These are phyloP conservation scores for Leptopterna dolabrata DNA, from an alignment of 2,888 invertebrate genomes.

Conservation along the genomic window DNA sequence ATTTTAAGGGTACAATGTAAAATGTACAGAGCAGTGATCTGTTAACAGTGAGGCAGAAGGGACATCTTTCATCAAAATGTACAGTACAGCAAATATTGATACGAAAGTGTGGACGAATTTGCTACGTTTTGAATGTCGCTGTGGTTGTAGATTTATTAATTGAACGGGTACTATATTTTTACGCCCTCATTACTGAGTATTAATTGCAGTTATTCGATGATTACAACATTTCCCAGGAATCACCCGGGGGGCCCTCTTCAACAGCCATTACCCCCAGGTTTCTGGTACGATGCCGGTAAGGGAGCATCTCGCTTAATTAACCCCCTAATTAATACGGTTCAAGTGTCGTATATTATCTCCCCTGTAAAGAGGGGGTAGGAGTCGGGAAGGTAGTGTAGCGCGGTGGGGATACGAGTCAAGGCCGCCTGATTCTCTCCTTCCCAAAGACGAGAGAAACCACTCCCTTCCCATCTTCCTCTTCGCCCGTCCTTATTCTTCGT, in stretches of 20 bases:
- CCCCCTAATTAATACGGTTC: slow-evolving; percentile 52
- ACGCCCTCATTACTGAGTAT: too few species aligned
- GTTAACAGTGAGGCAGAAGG: too few species aligned
- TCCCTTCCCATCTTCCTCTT: neutral
- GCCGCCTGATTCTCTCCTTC: slow-evolving; percentile 32
- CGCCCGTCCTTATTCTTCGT: neutral
- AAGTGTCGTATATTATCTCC: slow-evolving; percentile 48
- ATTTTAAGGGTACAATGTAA: too few species aligned
- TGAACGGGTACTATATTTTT: too few species aligned
- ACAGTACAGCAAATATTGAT: too few species aligned
- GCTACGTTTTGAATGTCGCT: too few species aligned
- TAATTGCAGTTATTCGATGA: too few species aligned
- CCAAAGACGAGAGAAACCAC: slow-evolving; percentile 1
- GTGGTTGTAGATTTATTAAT: too few species aligned
- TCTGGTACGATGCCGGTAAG: neutral
- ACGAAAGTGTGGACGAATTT: too few species aligned
- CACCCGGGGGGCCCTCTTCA: neutral
- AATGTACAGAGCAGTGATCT: too few species aligned
- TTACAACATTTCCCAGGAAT: too few species aligned
- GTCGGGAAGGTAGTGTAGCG: neutral
- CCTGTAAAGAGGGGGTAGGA: neutral
- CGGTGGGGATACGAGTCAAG: slow-evolving; percentile 12
- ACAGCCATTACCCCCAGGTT: neutral
- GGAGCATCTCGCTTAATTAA: slow-evolving; percentile 29
- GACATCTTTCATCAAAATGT: too few species aligned